Evolutionary conservation across 2,113 vertebrate genomes (phyloP).

Genomic region (Sus scrofa): T2T-Sscrofa CM000828.6:36627501-36628000

Average conservation of each 20-base stretch:
- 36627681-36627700: background rate
- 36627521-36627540: conserved; percentile 16
- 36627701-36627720: conserved; percentile 34
- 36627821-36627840: background rate
- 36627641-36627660: conserved; percentile 3
- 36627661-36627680: background rate
- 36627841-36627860: background rate
- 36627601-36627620: background rate
- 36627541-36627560: background rate
- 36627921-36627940: conserved; percentile 38
- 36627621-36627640: background rate
- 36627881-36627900: background rate
- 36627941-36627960: conserved; percentile 39
- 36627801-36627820: background rate
- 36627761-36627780: background rate
- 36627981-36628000: background rate
- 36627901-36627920: background rate
- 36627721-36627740: conserved; percentile 7
- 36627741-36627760: conserved; percentile 7
- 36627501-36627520: background rate
- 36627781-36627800: conserved; percentile 4
- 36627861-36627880: background rate
- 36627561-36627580: background rate
- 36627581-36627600: background rate
- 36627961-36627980: background rate